A percentile compares a stretch with the other conserved stretches of the same genome.
These are phyloP conservation scores for Zeugodacus cucurbitae DNA, from an alignment of 1,140 invertebrate genomes.

Conservation along the genomic window DNA sequence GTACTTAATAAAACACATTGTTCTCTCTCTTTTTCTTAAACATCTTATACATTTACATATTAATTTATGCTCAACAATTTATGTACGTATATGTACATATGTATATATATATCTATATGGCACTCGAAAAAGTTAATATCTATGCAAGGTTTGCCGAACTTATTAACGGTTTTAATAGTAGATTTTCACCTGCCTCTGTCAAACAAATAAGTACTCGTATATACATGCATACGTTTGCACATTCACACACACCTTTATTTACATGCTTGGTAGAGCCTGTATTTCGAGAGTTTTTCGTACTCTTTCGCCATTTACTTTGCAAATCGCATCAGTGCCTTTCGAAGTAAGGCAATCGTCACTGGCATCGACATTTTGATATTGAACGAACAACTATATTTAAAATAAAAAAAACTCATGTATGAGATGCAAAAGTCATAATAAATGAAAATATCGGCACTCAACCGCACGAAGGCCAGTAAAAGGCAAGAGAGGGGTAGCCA, in stretches of 20 bases:
- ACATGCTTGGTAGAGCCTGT: not conserved
- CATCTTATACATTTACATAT: too few relatives aligned
- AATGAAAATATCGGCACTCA: too few relatives aligned
- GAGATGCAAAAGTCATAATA: too few relatives aligned
- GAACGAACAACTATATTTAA: too few relatives aligned
- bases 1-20: too few relatives aligned
- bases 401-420: too few relatives aligned
- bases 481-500: too few relatives aligned
- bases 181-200: not conserved
- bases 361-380: too few relatives aligned
- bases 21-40: too few relatives aligned
- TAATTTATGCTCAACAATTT: too few relatives aligned
- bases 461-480: not conserved
- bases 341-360: not conserved
- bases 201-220: not conserved
- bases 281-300: not conserved
- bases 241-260: not conserved
- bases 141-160: conserved; percentile 37
- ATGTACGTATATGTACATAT: too few relatives aligned
- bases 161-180: conserved; percentile 37
- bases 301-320: not conserved
- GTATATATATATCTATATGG: too few relatives aligned
- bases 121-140: not conserved
- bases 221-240: not conserved
- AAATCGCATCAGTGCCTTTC: not conserved